Evolutionary conservation across 2,797 vertebrate species (phyloP), one percentile per base, ranked within the genome.

Genomic region (Aselliscus stoliczkanus): DNA sequence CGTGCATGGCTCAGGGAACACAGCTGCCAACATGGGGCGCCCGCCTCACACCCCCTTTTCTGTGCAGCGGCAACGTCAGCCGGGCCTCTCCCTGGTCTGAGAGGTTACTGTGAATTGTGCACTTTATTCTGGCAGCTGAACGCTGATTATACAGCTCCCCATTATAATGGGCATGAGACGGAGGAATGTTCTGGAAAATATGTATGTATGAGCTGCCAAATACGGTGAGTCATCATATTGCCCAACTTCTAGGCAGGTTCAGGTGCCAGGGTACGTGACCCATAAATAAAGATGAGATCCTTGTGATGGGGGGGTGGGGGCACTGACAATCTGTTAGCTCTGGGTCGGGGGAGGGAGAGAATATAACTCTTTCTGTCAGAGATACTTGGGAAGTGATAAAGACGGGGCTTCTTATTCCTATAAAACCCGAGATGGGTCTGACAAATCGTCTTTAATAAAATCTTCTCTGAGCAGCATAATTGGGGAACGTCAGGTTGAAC

Each of bases 371-470:
- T 90, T 81, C 86, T 95, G 52, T 84, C 95, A 95, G 56, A 27
- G 94, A 80, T 72, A 73, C 62, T 86, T 39, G 27, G 44, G 65
- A 77, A 13, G 39, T 1, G 18, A 21, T 18, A 10, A 82, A 95
- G 72, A 95, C 29, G 81, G 39, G n/a, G 52, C 72, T 95, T 60
- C 44, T 70, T 90, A 64, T 89, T 56, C 34, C 5, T 47, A 13
- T 17, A 86, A 70, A 83, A 31, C 20, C 65, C 47, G 21, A 83
- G 90, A 29, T 34, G 37, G 1, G 10, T 23, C 27, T 96, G 96
- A 96, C 62, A 95, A 89, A 95, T 86, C 52, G 75, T 88, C 86
- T 96, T 92, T 67, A 90, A 21, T 60, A 44, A 82, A 94, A 93
- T 15, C 4, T 67, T 94, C 84, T 50, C 95, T 81, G 96, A 64